These are phyloP conservation scores for Malthinus flaveolus DNA, from an alignment of 2,888 invertebrate genomes.

Conservation along the genomic window DNA sequence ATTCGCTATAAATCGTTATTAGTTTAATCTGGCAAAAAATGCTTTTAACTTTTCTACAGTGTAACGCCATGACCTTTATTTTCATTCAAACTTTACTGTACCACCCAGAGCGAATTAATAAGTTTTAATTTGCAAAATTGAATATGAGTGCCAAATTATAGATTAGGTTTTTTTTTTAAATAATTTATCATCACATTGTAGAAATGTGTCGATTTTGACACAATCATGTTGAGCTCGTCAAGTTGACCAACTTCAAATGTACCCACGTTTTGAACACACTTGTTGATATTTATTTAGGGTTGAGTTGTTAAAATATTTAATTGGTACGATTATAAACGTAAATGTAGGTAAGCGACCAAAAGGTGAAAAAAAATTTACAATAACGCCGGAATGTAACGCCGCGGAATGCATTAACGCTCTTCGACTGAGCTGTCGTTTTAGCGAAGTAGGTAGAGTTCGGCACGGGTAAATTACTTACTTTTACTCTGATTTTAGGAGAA, in stretches of 20 bases:
- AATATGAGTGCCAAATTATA: constrained; percentile 11
- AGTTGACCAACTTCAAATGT: constrained; percentile 2
- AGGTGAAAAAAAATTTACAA: no score
- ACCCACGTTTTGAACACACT: no score
- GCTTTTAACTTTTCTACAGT: constrained; percentile 8
- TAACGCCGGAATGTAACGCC: no score
- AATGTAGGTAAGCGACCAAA: no score
- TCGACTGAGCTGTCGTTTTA: no score
- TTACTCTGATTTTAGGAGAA: no score
- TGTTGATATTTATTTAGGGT: no score
- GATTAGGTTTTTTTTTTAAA: neutral
- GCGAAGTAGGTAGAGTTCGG: no score
- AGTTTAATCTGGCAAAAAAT: constrained; percentile 12
- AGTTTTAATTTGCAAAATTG: constrained; percentile 12
- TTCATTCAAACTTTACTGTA: neutral
- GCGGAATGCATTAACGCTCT: no score
- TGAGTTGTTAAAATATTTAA: no score
- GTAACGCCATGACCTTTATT: constrained; percentile 13
- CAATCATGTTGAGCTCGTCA: neutral
- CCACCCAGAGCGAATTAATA: constrained; percentile 8
- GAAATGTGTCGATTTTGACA: constrained; percentile 6
- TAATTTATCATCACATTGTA: constrained; percentile 3
- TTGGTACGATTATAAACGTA: no score
- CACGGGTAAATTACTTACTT: no score
- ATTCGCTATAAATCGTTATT: constrained; percentile 13